Evolutionary conservation across 2,113 vertebrate genomes (phyloP).

Genomic region (Phainopepla nitens): DNA sequence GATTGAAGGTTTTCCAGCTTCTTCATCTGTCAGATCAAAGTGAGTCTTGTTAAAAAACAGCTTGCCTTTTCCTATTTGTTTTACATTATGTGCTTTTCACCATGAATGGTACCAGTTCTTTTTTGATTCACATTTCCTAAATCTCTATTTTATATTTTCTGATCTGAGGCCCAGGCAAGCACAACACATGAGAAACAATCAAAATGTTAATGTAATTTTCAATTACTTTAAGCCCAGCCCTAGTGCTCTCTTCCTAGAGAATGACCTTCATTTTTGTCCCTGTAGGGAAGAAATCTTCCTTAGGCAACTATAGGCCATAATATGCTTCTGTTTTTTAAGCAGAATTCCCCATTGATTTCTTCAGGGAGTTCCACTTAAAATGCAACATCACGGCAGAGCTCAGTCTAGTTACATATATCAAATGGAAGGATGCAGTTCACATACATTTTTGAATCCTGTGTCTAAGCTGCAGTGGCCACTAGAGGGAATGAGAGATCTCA

Average conservation of each 20-base stretch:
- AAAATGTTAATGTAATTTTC: slow-evolving; percentile 50
- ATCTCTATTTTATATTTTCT: background rate
- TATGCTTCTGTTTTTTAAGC: background rate
- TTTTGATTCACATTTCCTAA: background rate
- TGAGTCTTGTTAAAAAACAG: background rate
- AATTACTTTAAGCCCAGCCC: slow-evolving; percentile 19
- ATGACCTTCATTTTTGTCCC: slow-evolving; percentile 45
- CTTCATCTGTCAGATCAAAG: background rate
- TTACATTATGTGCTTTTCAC: background rate
- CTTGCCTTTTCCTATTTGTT: background rate
- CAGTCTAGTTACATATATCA: background rate
- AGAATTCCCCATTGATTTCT: slow-evolving; percentile 52
- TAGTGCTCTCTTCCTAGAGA: background rate
- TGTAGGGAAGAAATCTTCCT: slow-evolving; percentile 34
- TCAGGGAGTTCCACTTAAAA: slow-evolving; percentile 42
- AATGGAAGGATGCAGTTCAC: background rate
- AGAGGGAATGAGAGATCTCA: slow-evolving; percentile 35
- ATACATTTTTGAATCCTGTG: background rate
- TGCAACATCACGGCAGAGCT: slow-evolving; percentile 15
- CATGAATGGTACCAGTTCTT: background rate
- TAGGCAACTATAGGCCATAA: background rate
- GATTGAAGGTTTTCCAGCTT: background rate
- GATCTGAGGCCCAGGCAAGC: background rate
- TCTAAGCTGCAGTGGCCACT: background rate
- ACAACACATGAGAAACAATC: slow-evolving; percentile 17